A percentile compares a stretch with the other conserved stretches of the same genome.
phyloP scores from a whole-genome alignment of 2,113 vertebrate genomes.

The Anser brachyrhynchus region DNA sequence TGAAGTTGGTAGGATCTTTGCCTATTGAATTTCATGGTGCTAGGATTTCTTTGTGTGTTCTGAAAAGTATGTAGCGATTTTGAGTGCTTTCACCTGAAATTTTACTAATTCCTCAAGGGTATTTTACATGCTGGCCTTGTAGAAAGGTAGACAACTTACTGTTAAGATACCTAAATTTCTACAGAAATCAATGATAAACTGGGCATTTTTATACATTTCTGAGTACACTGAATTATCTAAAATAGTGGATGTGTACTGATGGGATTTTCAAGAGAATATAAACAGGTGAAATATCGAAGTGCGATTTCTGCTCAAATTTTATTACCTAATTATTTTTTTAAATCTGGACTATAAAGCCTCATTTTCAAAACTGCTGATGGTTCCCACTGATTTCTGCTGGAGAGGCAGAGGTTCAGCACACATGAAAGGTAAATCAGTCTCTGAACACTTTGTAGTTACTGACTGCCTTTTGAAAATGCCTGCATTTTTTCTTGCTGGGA shows the following conservation, averaged over 20 bases:
- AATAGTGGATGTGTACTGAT: background rate
- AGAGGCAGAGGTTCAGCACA: background rate
- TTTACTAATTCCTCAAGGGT: background rate
- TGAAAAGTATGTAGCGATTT: background rate
- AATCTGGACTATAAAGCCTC: background rate
- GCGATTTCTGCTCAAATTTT: background rate
- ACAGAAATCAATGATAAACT: background rate
- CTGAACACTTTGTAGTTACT: background rate
- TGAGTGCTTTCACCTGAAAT: background rate
- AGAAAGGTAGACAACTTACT: background rate
- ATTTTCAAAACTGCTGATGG: background rate
- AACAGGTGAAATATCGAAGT: background rate
- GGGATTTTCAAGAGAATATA: background rate
- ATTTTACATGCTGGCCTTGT: background rate
- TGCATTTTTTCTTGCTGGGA: slow-evolving; percentile 2
- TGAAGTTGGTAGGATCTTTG: background rate
- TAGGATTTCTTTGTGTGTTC: background rate
- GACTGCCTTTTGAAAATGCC: background rate
- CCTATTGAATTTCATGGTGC: background rate
- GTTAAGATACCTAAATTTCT: background rate
- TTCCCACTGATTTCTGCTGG: background rate
- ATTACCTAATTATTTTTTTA: slow-evolving; percentile 1
- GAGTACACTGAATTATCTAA: background rate
- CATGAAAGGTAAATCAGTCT: background rate
- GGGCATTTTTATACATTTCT: background rate